Evolutionary conservation across 2,113 vertebrate genomes (phyloP).

Genomic region (Amblyornis subalaris): DNA sequence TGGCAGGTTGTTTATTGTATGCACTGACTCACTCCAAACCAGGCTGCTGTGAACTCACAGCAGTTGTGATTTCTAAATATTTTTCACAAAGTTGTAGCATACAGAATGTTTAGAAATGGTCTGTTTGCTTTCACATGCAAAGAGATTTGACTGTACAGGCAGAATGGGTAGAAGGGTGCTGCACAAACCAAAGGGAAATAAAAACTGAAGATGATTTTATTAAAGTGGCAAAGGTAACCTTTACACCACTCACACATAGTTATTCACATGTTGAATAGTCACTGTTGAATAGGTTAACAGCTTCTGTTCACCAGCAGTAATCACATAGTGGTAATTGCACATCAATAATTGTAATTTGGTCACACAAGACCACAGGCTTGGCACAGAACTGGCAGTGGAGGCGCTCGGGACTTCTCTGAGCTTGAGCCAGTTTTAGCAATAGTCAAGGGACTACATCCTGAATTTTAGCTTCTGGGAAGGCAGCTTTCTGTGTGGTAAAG

Average conservation of each 20-base stretch:
- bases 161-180: not conserved
- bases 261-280: not conserved
- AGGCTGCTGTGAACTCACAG: not conserved
- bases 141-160: not conserved
- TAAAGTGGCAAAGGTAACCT: not conserved
- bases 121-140: not conserved
- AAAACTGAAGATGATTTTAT: not conserved
- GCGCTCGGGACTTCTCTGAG: not conserved
- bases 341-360: not conserved
- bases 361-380: not conserved
- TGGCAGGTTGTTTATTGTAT: not conserved
- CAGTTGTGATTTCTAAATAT: not conserved
- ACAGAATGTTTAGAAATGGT: rapidly evolving
- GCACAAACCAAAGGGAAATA: not conserved
- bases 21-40: not conserved
- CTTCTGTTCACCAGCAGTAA: not conserved
- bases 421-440: not conserved
- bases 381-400: not conserved
- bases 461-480: not conserved
- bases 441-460: not conserved
- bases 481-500: not conserved
- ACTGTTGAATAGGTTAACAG: not conserved
- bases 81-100: not conserved
- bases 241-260: not conserved
- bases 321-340: not conserved